Conservation (phyloP, 1,140 invertebrate species). For the Holcopasites calliopsidis region DNA sequence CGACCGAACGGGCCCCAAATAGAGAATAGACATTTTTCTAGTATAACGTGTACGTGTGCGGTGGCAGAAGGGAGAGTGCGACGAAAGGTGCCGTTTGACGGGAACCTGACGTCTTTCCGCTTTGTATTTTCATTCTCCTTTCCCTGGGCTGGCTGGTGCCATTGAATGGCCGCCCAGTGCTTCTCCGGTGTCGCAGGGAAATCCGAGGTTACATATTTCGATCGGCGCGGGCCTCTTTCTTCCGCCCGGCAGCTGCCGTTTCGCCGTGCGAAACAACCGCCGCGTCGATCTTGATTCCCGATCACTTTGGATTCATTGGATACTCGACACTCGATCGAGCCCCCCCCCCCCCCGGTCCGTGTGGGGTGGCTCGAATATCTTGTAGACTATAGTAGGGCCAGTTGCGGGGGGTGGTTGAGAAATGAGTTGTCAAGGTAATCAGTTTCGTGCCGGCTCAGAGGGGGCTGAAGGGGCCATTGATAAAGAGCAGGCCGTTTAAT, state of each 20-base stretch:
- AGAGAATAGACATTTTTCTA: background rate
- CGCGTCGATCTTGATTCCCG: slow-evolving; percentile 6
- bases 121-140: slow-evolving; percentile 37
- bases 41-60: background rate
- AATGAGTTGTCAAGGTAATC: too few relatives aligned
- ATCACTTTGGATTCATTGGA: slow-evolving; percentile 9
- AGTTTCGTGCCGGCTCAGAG: too few relatives aligned
- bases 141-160: slow-evolving; percentile 4
- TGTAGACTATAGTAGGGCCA: background rate
- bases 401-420: background rate
- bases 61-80: background rate
- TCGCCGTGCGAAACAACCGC: slow-evolving; percentile 17
- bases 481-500: slow-evolving; percentile 3
- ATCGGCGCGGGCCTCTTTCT: background rate
- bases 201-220: slow-evolving; percentile 43
- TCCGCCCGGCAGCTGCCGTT: slow-evolving; percentile 8
- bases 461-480: too few relatives aligned
- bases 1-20: slow-evolving; percentile 5
- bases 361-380: background rate
- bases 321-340: slow-evolving; percentile 25
- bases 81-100: slow-evolving; percentile 49
- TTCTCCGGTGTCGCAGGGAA: slow-evolving; percentile 33
- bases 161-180: slow-evolving; percentile 15
- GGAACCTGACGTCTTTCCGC: slow-evolving; percentile 42
- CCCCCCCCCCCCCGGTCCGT: too few relatives aligned